Conservation (phyloP, 2,888 invertebrate species). For the Noctua pronuba region DNA sequence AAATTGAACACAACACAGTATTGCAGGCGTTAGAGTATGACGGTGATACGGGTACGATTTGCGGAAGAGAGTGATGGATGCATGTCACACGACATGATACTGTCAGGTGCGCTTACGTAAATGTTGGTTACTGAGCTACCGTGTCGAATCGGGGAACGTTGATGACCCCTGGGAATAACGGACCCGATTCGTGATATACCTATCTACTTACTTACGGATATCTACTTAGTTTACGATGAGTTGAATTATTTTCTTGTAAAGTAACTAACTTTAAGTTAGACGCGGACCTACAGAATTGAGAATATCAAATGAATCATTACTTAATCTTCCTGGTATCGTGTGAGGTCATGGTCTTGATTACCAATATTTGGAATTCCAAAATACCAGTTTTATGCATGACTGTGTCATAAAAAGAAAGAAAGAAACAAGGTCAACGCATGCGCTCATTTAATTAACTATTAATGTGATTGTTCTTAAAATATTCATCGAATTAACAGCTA, state of each 20-base stretch:
- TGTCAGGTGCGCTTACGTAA: slow-evolving; percentile 74
- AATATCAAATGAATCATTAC: slow-evolving; percentile 58
- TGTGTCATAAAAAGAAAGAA: slow-evolving; percentile 43
- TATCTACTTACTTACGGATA: slow-evolving; percentile 13
- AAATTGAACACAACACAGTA: slow-evolving; percentile 74
- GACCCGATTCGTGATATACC: slow-evolving; percentile 42
- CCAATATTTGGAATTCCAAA: slow-evolving; percentile 58
- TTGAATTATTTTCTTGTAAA: background rate
- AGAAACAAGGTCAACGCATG: slow-evolving; percentile 23
- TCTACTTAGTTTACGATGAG: background rate
- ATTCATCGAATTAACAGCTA: slow-evolving; percentile 5
- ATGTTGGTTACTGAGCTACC: slow-evolving; percentile 80
- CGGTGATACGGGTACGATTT: slow-evolving; percentile 74
- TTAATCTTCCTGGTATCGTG: slow-evolving; percentile 32
- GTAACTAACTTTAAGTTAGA: slow-evolving; percentile 5
- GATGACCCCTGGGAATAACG: slow-evolving; percentile 68
- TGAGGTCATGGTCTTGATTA: slow-evolving; percentile 61
- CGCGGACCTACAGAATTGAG: slow-evolving; percentile 8
- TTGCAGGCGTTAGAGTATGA: slow-evolving; percentile 83
- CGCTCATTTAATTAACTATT: slow-evolving; percentile 4
- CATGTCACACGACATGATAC: slow-evolving; percentile 73
- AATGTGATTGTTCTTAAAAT: slow-evolving; percentile 15
- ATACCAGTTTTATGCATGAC: slow-evolving; percentile 52
- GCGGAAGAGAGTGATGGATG: slow-evolving; percentile 82
- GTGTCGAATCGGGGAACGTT: slow-evolving; percentile 77